Conservation (phyloP, 1,140 invertebrate species). For the Physella acuta region DNA sequence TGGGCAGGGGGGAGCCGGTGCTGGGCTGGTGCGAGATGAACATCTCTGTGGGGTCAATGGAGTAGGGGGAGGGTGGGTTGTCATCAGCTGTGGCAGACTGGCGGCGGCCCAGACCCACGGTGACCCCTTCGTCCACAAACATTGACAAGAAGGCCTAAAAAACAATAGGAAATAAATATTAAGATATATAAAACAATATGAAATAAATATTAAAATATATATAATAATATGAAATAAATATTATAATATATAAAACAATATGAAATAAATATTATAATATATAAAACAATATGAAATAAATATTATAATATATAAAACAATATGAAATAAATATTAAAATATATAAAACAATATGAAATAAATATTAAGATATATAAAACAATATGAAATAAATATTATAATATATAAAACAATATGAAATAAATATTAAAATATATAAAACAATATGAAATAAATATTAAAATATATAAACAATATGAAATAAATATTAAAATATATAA, state of each 20-base stretch:
- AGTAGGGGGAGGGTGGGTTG: constrained; percentile 87
- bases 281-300: no score
- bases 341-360: no score
- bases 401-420: no score
- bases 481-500: no score
- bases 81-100: constrained; percentile 90
- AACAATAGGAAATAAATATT: constrained; percentile 25
- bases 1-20: constrained; percentile 67
- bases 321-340: no score
- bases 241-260: neutral
- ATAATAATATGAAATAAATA: neutral
- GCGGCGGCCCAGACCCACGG: constrained; percentile 71
- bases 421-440: no score
- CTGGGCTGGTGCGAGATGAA: constrained; percentile 46
- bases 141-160: constrained; percentile 82
- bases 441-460: no score
- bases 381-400: no score
- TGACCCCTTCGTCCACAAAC: constrained; percentile 82
- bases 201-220: neutral
- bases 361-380: no score
- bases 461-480: no score
- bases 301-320: no score
- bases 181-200: neutral
- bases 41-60: constrained; percentile 66
- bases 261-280: no score